A percentile compares a stretch with the other conserved stretches of the same genome.
phyloP scores from a whole-genome alignment of 2,113 vertebrate species.

The Chrysochloris asiatica region DNA sequence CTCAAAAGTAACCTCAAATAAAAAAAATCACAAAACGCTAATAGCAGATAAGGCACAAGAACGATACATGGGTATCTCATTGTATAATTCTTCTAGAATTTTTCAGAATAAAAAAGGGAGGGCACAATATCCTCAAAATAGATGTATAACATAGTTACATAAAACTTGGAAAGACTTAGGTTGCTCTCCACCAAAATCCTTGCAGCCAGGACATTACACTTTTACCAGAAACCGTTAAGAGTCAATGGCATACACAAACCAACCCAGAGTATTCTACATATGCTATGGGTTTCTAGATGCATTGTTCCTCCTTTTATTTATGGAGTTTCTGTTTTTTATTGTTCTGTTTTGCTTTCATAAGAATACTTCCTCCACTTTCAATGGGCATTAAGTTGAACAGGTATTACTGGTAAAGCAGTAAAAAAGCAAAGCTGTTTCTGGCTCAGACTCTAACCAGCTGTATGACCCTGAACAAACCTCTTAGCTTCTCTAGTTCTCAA shows the following conservation, averaged over 20 bases:
- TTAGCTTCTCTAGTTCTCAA: conserved; percentile 45
- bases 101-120: conserved; percentile 45
- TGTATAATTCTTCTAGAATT: conserved; percentile 31
- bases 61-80: neutral
- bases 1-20: conserved; percentile 47
- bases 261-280: conserved; percentile 38
- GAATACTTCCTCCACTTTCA: conserved; percentile 55
- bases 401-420: conserved; percentile 48
- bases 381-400: conserved; percentile 38
- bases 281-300: neutral
- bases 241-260: conserved; percentile 11
- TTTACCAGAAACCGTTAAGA: conserved; percentile 44
- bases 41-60: conserved; percentile 11
- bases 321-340: conserved; percentile 35
- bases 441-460: conserved; percentile 16
- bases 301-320: conserved; percentile 20
- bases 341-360: conserved; percentile 45
- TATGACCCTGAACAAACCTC: conserved; percentile 54
- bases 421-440: conserved; percentile 44
- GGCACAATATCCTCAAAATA: neutral
- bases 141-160: neutral
- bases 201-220: conserved; percentile 1
- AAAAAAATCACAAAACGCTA: conserved; percentile 42
- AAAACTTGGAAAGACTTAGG: conserved; percentile 9
- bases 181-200: conserved; percentile 36